These are phyloP conservation scores for Helicoverpa armigera DNA, from an alignment of 1,140 invertebrate species.

Conservation along the genomic window DNA sequence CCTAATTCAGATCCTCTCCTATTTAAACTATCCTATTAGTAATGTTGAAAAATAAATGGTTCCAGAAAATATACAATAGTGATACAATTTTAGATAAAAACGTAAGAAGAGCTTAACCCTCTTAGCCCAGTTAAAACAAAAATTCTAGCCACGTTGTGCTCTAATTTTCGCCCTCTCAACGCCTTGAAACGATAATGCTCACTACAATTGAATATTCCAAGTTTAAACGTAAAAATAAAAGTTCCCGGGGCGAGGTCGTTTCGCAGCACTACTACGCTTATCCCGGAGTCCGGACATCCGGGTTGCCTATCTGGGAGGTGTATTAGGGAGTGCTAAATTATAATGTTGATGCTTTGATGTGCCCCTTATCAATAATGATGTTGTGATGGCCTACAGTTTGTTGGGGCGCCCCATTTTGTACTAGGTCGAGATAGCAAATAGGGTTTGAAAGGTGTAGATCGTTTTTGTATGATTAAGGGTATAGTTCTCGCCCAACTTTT, in stretches of 20 bases:
- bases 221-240: neutral
- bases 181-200: neutral
- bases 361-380: conserved; percentile 22
- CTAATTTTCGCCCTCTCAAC: neutral
- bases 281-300: conserved; percentile 34
- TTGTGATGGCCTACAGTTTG: conserved; percentile 12
- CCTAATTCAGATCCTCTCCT: too few relatives aligned
- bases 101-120: too few relatives aligned
- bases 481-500: too few relatives aligned
- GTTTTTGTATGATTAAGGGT: too few relatives aligned
- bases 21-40: too few relatives aligned
- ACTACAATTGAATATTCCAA: neutral
- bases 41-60: too few relatives aligned
- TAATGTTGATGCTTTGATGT: conserved; percentile 32
- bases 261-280: conserved; percentile 18
- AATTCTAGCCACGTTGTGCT: neutral
- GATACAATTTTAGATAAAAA: too few relatives aligned
- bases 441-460: neutral
- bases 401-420: neutral
- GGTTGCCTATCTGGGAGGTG: conserved; percentile 11
- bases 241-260: conserved; percentile 8
- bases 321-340: conserved; percentile 30
- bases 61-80: too few relatives aligned
- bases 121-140: too few relatives aligned
- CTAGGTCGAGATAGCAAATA: neutral